Evolutionary conservation across 1,140 invertebrate genomes (phyloP), one percentile per base, ranked within the genome.

Genomic region (Pentalonia nigronervosa): DNA sequence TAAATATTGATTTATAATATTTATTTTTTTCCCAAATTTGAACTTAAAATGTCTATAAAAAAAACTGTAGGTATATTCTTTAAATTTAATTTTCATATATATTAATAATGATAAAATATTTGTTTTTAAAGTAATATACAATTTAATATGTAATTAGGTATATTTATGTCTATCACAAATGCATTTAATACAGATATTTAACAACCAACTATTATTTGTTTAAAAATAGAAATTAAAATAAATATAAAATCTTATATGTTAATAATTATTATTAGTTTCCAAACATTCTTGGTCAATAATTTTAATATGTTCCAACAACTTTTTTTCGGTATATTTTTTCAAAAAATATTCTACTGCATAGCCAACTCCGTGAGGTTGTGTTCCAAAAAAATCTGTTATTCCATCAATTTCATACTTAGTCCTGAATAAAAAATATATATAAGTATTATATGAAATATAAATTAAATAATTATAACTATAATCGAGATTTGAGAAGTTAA

Each of bases 291-390:
- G 91, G 20, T 93, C 91, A 36, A 93, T 83, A 56, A 93, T 93
- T 56, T 93, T 86, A 53, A 93, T 93, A 56, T 93, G 91, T 53
- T 93, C 81, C 48, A 84, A 53, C 34, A 93, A 50, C 45, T 93
- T 93, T 93, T 93, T 93, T 93, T 93, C 91, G 30, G 47, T 53
- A 84, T 93, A 93, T 53, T 93, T 93, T 86, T 93, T 93, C 45
- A 93, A 93, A 93, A 93, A 93, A 41, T 93, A 93, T 1, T 93
- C 91, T 45, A 93, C 50, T 41, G 91, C 91, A 56, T 86, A 93
- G 1, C 91, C 91, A 56, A 93, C 25, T 84, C 76, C 91, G 7
- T 86, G 91, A 86, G 91, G 91, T 56, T 45, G 91, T 56, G 81
- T 93, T n/a, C 91, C 91, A 56, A 93, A 93, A 56, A 93, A 93